These are phyloP conservation scores for Paraplagusia blochii DNA, from an alignment of 2,113 vertebrate species.

Conservation along the genomic window DNA sequence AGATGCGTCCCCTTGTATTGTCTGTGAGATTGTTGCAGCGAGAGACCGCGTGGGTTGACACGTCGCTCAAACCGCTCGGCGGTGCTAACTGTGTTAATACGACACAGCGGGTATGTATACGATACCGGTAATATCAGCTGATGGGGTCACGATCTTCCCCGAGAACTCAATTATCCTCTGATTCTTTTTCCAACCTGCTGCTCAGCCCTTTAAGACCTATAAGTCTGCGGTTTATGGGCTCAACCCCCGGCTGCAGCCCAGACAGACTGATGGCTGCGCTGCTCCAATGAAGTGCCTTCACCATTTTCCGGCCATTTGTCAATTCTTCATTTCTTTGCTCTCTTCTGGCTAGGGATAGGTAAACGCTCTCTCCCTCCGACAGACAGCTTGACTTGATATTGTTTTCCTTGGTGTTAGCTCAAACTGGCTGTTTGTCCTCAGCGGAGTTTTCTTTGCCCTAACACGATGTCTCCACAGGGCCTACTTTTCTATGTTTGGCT, in stretches of 20 bases:
- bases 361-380: constrained; percentile 48
- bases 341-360: constrained; percentile 44
- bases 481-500: constrained; percentile 7
- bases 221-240: constrained; percentile 67
- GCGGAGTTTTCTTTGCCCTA: constrained; percentile 36
- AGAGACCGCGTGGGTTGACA: constrained; percentile 42
- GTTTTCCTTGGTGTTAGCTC: constrained; percentile 46
- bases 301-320: constrained; percentile 67
- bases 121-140: constrained; percentile 39
- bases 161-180: constrained; percentile 64
- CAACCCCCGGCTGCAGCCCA: constrained; percentile 60
- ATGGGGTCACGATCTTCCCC: constrained; percentile 61
- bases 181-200: constrained; percentile 55
- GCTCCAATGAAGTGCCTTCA: constrained; percentile 70
- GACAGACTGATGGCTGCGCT: constrained; percentile 67
- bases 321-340: constrained; percentile 66
- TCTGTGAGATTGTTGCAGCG: constrained; percentile 53
- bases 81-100: constrained; percentile 17
- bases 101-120: constrained; percentile 12
- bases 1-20: constrained; percentile 61
- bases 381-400: constrained; percentile 49
- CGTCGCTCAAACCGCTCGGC: constrained; percentile 45
- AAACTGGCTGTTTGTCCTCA: constrained; percentile 44
- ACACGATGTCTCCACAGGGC: constrained; percentile 11
- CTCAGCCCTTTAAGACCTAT: constrained; percentile 62